Percentiles rank a stretch among this genome's conserved stretches.
Evolutionary conservation across 2,113 vertebrate genomes (phyloP).

Genomic region (Isurus oxyrinchus): DNA sequence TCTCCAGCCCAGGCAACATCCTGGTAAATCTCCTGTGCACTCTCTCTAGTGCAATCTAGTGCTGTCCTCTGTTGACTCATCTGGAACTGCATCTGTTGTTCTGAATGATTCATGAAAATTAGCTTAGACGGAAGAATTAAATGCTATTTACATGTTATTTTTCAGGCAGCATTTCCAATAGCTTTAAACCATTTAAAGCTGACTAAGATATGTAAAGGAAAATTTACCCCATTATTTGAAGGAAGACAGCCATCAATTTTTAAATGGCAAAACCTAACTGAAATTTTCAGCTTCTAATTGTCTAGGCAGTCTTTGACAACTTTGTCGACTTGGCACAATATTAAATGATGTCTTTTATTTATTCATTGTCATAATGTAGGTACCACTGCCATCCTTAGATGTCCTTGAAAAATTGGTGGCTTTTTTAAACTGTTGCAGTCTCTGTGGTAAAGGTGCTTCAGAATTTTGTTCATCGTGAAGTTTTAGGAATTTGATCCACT

Average conservation of each 20-base stretch:
- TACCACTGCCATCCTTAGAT: too few relatives aligned
- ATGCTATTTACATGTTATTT: not conserved
- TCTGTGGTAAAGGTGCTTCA: not conserved
- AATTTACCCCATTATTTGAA: not conserved
- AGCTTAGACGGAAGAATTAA: not conserved
- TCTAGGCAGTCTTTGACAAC: too few relatives aligned
- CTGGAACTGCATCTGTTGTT: not conserved
- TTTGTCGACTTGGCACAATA: not conserved
- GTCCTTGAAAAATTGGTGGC: too few relatives aligned
- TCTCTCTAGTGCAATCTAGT: too few relatives aligned
- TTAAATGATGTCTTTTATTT: not conserved
- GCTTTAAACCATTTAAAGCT: not conserved
- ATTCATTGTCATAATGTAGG: not conserved
- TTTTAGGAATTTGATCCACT: not conserved
- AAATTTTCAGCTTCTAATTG: too few relatives aligned
- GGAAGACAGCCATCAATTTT: not conserved
- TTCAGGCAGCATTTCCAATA: not conserved
- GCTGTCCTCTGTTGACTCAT: not conserved
- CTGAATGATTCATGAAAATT: not conserved
- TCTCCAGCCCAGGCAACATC: too few relatives aligned
- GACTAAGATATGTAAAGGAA: not conserved
- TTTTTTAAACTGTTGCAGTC: not conserved
- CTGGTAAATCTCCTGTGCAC: too few relatives aligned
- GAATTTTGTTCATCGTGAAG: not conserved
- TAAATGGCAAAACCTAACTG: too few relatives aligned